These are phyloP conservation scores for Pampus argenteus DNA, from an alignment of 2,797 vertebrate species.

Conservation along the genomic window DNA sequence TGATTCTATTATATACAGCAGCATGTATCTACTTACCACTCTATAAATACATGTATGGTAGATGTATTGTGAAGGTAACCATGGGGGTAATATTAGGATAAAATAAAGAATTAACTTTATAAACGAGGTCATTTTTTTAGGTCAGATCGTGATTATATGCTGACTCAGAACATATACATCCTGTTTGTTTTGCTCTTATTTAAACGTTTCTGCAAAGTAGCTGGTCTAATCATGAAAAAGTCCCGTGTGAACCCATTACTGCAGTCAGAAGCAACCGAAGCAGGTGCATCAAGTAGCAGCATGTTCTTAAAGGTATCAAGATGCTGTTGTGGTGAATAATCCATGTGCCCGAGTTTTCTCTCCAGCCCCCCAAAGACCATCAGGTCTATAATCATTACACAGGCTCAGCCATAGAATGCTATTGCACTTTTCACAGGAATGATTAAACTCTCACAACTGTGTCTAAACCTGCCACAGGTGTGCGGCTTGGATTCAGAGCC, in stretches of 20 bases:
- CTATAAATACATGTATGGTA: no score
- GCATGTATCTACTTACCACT: no score
- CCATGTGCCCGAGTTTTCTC: slow-evolving; percentile 88
- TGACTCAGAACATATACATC: not conserved
- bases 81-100: not conserved
- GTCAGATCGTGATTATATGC: not conserved
- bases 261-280: slow-evolving; percentile 11
- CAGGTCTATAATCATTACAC: slow-evolving; percentile 32
- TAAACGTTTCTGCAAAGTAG: not conserved
- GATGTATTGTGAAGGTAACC: not conserved
- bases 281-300: slow-evolving; percentile 5
- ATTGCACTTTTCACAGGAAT: slow-evolving; percentile 87
- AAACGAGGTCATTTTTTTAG: not conserved
- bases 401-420: slow-evolving; percentile 72
- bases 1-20: no score
- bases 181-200: not conserved
- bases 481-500: slow-evolving; percentile 57
- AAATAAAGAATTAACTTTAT: no score
- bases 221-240: not conserved
- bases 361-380: slow-evolving; percentile 76
- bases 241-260: not conserved
- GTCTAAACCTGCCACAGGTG: slow-evolving; percentile 70
- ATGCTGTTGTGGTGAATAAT: slow-evolving; percentile 62
- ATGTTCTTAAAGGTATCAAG: slow-evolving; percentile 72
- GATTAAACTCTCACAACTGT: slow-evolving; percentile 89